phyloP scores from a whole-genome alignment of 2,888 invertebrate genomes.

The Aleiodes leptofemur region DNA sequence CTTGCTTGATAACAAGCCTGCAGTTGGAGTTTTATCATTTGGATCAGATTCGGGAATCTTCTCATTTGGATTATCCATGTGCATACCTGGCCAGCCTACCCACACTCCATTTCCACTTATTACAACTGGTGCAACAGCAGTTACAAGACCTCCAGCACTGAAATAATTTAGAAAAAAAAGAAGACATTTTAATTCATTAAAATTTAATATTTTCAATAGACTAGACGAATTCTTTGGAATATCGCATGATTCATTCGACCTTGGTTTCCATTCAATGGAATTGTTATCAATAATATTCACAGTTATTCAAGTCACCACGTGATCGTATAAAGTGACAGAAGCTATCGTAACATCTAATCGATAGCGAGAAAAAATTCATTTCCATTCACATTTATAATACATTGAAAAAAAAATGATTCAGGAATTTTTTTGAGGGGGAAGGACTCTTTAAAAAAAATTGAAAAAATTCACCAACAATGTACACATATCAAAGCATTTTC shows the following conservation, averaged over 20 bases:
- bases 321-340: background rate
- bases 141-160: slow-evolving; percentile 93
- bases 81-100: slow-evolving; percentile 95
- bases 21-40: slow-evolving; percentile 89
- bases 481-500: too few species aligned
- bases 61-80: slow-evolving; percentile 85
- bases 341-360: slow-evolving; percentile 12
- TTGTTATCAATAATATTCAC: too few species aligned
- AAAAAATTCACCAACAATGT: too few species aligned
- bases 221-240: background rate
- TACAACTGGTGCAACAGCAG: slow-evolving; percentile 93
- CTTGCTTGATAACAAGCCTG: slow-evolving; percentile 89
- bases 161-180: slow-evolving; percentile 58
- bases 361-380: background rate
- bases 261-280: background rate
- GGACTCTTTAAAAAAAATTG: too few species aligned
- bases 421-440: too few species aligned
- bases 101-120: slow-evolving; percentile 89
- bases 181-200: slow-evolving; percentile 1
- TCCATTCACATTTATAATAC: too few species aligned
- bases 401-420: too few species aligned
- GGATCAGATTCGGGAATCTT: slow-evolving; percentile 92
- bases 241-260: background rate
- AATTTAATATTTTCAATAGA: background rate
- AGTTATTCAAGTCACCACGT: too few species aligned